phyloP scores from a whole-genome alignment of 2,888 invertebrate species.

The Tetragonula carbonaria region DNA sequence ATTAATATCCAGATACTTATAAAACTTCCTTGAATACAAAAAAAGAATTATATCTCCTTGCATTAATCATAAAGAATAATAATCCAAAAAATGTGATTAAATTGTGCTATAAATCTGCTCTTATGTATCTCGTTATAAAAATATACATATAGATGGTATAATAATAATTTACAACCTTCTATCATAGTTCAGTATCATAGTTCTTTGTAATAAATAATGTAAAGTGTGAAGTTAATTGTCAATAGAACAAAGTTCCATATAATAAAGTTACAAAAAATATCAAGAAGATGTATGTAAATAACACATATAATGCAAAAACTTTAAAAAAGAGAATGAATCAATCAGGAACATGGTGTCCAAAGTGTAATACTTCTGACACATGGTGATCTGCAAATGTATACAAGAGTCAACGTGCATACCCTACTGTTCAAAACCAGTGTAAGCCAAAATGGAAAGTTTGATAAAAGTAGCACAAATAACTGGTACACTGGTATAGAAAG shows the following conservation, averaged over 20 bases:
- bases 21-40: constrained; percentile 5
- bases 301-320: constrained; percentile 19
- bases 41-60: constrained; percentile 21
- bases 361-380: constrained; percentile 37
- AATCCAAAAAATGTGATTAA: constrained; percentile 11
- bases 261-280: constrained; percentile 10
- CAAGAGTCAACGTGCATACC: constrained; percentile 45
- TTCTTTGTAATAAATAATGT: constrained; percentile 22
- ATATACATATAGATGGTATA: not conserved
- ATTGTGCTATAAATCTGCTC: constrained; percentile 6
- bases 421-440: constrained; percentile 46
- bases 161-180: constrained; percentile 10
- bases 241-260: constrained; percentile 32
- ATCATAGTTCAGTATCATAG: not conserved
- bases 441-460: constrained; percentile 73
- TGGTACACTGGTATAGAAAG: constrained; percentile 72
- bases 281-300: constrained; percentile 44
- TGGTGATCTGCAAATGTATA: constrained; percentile 31
- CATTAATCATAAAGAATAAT: constrained; percentile 18
- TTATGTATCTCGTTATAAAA: constrained; percentile 16
- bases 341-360: constrained; percentile 25
- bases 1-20: constrained; percentile 9
- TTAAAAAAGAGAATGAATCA: constrained; percentile 33
- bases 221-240: constrained; percentile 21
- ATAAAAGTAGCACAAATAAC: constrained; percentile 71